Evolutionary conservation across 2,888 invertebrate species (phyloP).

Genomic region (Aphodius granarius): DNA sequence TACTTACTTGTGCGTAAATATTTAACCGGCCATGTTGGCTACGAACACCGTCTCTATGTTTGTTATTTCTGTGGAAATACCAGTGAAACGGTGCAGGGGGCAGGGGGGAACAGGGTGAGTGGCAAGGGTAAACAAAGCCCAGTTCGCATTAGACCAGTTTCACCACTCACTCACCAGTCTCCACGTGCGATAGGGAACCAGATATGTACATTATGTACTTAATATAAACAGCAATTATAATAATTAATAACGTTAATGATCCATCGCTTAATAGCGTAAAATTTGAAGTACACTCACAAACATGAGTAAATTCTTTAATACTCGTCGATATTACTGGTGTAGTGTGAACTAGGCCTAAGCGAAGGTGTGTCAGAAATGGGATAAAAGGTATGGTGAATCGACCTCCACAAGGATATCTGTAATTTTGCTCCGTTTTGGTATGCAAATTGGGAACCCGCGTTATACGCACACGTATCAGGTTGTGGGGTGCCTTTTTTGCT

Average conservation of each 20-base stretch:
- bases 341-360: no score
- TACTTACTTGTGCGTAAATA: constrained; percentile 11
- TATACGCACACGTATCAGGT: neutral
- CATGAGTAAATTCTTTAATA: no score
- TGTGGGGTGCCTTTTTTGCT: neutral
- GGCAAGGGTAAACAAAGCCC: neutral
- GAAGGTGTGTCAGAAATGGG: neutral
- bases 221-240: no score
- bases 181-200: no score
- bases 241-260: no score
- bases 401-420: neutral
- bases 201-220: no score
- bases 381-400: neutral
- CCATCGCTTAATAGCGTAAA: no score
- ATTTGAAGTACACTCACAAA: no score
- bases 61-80: constrained; percentile 37
- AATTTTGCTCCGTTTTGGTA: neutral
- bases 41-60: constrained; percentile 26
- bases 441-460: neutral
- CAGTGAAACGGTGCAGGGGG: constrained; percentile 36
- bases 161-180: constrained; percentile 2
- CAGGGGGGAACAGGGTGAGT: constrained; percentile 33
- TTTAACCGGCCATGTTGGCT: constrained; percentile 6
- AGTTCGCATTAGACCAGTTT: neutral
- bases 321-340: no score